A percentile compares a stretch with the other conserved stretches of the same genome.
Conservation (phyloP, 2,888 invertebrate species). For the Pheosia gnoma region DNA sequence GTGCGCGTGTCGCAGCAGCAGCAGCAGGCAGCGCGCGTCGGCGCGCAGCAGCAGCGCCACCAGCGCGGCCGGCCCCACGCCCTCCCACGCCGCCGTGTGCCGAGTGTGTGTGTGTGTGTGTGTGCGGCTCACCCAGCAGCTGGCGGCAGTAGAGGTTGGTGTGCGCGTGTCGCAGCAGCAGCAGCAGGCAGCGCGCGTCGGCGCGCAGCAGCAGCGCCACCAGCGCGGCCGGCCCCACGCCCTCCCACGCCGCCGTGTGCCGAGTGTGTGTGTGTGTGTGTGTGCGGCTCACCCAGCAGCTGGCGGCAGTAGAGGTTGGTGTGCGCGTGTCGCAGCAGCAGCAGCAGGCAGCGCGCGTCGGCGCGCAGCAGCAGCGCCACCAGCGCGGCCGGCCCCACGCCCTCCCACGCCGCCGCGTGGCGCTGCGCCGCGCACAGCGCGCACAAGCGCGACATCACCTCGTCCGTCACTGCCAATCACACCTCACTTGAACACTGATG, state of each 20-base stretch:
- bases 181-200: conserved; percentile 62
- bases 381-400: conserved; percentile 57
- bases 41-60: conserved; percentile 64
- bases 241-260: too few species aligned
- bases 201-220: conserved; percentile 64
- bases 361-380: conserved; percentile 64
- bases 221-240: conserved; percentile 33
- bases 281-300: conserved; percentile 54
- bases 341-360: conserved; percentile 62
- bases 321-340: conserved; percentile 62
- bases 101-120: conserved; percentile 31
- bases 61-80: conserved; percentile 57
- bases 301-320: conserved; percentile 63
- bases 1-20: conserved; percentile 62
- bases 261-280: too few species aligned
- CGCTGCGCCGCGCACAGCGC: conserved; percentile 52
- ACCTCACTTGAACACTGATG: too few species aligned
- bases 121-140: conserved; percentile 63
- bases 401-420: conserved; percentile 57
- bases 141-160: conserved; percentile 63
- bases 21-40: conserved; percentile 62
- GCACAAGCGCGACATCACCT: conserved; percentile 61
- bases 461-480: conserved; percentile 59
- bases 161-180: conserved; percentile 62
- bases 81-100: conserved; percentile 57